Base-by-base conservation (phyloP, 2,797 vertebrate genomes). In the Anguilla obscura region DNA sequence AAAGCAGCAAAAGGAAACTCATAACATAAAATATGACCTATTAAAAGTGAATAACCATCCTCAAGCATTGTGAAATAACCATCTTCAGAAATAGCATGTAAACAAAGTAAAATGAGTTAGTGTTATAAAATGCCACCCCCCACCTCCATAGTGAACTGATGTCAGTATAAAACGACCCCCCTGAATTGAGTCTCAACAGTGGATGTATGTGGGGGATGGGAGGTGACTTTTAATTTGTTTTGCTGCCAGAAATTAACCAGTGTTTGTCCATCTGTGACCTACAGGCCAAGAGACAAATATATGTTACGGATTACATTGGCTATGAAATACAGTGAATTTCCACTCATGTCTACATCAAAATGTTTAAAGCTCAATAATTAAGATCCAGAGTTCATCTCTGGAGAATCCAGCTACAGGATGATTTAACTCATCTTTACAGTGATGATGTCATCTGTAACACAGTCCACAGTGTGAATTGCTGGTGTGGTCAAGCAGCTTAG, bases 1-100 rank as follows among this genome's bases (percentile, higher is more conserved):
- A 93, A 95, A 95, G 94, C 94, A 94, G 93, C 86, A 86, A 93
- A 93, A 91, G 86, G 89, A 91, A 90, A 92, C 79, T 89, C n/a
- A 86, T 69, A 89, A 94, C 87, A 93, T 91, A 92, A 93, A 94
- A 94, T 90, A 92, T 92, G 89, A 92, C 92, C 92, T 94, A 94
- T 93, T 87, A 91, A 93, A 91, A 56, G 84, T 66, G 84, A 85
- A 69, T 90, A 90, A 90, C 92, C 86, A 90, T 90, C 16, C 33
- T 92, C 88, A 92, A 93, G 91, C 90, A 92, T 85, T 89, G 87
- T 89, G 88, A 21, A 90, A 85, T 92, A 58, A 92, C 89, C 88
- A 76, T 90, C 89, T 88, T 89, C 92, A 90, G 92, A 90, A 90
- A 93, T 93, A 94, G 93, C 92, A 92, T 92, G 90, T 89, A 91